A percentile compares a stretch with the other conserved stretches of the same genome.
phyloP scores from a whole-genome alignment of 2,888 invertebrate species.

The Mactromeris polynyma region DNA sequence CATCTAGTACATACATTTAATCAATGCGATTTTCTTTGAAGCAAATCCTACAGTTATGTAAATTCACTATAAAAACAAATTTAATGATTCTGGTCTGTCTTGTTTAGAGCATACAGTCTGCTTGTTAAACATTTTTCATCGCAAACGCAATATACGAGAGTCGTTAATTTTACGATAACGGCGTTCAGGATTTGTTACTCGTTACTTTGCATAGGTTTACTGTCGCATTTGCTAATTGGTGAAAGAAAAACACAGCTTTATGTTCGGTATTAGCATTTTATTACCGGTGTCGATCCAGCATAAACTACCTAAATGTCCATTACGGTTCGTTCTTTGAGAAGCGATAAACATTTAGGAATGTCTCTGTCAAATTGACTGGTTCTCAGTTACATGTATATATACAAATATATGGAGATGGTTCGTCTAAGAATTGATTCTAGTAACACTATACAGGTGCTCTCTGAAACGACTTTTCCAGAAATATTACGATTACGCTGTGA shows the following conservation, averaged over 20 bases:
- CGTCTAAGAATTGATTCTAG: no score
- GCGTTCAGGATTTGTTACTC: slow-evolving; percentile 49
- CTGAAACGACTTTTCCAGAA: no score
- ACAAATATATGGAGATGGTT: no score
- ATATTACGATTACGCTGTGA: no score
- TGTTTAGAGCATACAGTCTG: slow-evolving; percentile 43
- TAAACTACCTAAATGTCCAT: slow-evolving; percentile 65
- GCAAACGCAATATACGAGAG: slow-evolving; percentile 51
- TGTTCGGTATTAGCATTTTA: slow-evolving; percentile 66
- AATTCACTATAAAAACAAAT: slow-evolving; percentile 53
- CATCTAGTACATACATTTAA: slow-evolving; percentile 21
- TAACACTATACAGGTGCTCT: no score
- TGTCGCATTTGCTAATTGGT: slow-evolving; percentile 58
- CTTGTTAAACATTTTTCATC: slow-evolving; percentile 46
- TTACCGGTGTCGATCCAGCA: slow-evolving; percentile 51
- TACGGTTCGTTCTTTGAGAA: slow-evolving; percentile 40
- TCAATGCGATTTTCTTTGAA: slow-evolving; percentile 46
- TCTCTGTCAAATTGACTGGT: slow-evolving; percentile 29
- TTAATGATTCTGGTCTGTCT: slow-evolving; percentile 53
- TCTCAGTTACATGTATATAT: not conserved
- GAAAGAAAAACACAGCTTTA: slow-evolving; percentile 61
- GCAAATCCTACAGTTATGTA: slow-evolving; percentile 49
- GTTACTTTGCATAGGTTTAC: slow-evolving; percentile 54
- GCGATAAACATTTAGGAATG: slow-evolving; percentile 56
- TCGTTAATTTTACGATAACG: slow-evolving; percentile 61